Percentiles rank a stretch among this genome's conserved stretches.
Conservation (phyloP, 2,797 vertebrate genomes). For the Coilia nasus region DNA sequence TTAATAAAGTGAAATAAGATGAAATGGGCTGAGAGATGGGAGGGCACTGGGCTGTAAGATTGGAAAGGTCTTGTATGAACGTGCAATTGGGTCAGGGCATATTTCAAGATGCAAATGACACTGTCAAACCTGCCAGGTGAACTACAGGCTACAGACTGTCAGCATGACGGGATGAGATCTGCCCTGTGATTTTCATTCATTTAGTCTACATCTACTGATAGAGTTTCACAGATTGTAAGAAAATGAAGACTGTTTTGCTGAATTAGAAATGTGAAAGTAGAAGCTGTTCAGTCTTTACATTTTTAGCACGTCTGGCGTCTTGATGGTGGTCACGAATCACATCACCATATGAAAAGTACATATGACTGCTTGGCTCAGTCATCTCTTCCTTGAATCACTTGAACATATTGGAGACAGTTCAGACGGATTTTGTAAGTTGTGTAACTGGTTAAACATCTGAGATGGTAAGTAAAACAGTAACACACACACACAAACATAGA, state of each 20-base stretch:
- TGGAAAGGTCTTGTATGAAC: neutral
- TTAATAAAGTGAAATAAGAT: conserved; percentile 26
- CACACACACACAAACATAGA: neutral
- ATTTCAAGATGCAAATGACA: neutral
- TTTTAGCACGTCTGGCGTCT: too few species aligned
- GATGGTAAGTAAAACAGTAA: neutral
- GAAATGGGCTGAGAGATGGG: neutral
- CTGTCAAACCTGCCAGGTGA: neutral
- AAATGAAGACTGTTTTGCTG: neutral
- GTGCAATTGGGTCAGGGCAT: neutral
- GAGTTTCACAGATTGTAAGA: neutral
- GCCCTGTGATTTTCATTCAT: neutral
- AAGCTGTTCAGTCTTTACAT: neutral
- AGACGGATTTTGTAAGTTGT: neutral
- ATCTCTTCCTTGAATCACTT: too few species aligned
- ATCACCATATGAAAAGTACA: too few species aligned
- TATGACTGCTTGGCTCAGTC: too few species aligned
- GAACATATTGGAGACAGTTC: too few species aligned
- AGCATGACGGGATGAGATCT: neutral
- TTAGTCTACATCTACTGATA: neutral
- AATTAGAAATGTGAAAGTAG: neutral
- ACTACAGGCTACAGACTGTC: neutral
- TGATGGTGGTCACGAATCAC: too few species aligned
- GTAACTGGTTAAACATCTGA: neutral
- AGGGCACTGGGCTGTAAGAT: conserved; percentile 24